Conservation (phyloP, 2,113 vertebrate genomes). For the Hucho hucho region DNA sequence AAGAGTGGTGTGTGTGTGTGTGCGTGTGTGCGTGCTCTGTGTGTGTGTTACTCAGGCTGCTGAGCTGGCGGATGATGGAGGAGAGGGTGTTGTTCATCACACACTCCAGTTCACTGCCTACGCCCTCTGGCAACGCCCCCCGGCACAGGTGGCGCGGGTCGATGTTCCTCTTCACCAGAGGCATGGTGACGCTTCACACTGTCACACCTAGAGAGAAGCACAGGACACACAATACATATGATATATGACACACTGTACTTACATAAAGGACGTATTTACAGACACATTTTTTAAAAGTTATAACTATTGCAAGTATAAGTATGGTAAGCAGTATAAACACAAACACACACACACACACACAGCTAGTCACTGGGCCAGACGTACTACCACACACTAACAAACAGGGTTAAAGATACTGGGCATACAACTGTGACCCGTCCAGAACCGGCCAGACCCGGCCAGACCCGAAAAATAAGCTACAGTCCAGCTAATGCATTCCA, state of each 20-base stretch:
- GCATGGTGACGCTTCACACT: conserved; percentile 77
- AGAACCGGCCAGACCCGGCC: conserved; percentile 28
- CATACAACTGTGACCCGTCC: conserved; percentile 22
- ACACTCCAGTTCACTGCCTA: conserved; percentile 95
- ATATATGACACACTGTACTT: background rate
- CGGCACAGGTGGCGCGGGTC: conserved; percentile 93
- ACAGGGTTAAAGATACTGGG: background rate
- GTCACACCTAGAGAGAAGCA: conserved; percentile 21
- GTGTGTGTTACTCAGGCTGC: conserved; percentile 70
- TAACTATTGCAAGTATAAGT: too few species aligned
- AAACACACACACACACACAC: background rate
- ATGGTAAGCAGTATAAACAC: too few species aligned
- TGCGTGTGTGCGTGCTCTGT: conserved; percentile 1
- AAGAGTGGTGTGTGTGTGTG: background rate
- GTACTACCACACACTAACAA: background rate
- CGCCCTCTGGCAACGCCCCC: conserved; percentile 89
- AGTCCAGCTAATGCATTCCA: conserved; percentile 65
- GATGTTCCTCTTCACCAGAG: conserved; percentile 96
- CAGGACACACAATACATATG: conserved; percentile 8
- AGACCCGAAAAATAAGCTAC: conserved; percentile 63
- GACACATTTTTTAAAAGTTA: too few species aligned
- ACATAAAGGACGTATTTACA: background rate
- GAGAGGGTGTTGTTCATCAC: conserved; percentile 97
- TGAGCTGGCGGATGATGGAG: conserved; percentile 95
- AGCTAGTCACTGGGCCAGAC: background rate